Conservation (phyloP, 2,888 invertebrate species). For the Pristionchus fissidentatus region DNA sequence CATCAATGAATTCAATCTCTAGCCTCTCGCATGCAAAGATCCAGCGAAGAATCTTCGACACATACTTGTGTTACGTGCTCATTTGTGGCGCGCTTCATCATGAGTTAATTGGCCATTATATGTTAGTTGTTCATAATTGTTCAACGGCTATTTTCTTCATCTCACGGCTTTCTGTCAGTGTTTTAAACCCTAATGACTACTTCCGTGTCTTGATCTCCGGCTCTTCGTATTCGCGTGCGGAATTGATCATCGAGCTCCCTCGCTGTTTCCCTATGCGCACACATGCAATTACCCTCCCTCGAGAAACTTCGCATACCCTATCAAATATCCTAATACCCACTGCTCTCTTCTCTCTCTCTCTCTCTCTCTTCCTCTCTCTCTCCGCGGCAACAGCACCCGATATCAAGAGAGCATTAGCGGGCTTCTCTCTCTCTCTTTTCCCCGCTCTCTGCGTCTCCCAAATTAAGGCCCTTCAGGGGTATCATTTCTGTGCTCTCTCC, state of each 20-base stretch:
- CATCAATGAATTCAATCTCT: too few relatives aligned
- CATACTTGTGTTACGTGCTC: too few relatives aligned
- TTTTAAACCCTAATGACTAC: too few relatives aligned
- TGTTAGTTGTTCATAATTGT: too few relatives aligned
- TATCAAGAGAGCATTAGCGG: too few relatives aligned
- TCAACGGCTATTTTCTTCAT: too few relatives aligned
- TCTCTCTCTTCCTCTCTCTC: neutral
- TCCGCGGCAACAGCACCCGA: too few relatives aligned
- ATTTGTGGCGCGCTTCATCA: too few relatives aligned
- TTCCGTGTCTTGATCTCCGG: neutral
- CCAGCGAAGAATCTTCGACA: too few relatives aligned
- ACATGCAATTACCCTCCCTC: conserved; percentile 31
- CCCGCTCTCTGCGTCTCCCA: neutral
- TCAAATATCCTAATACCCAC: conserved; percentile 9
- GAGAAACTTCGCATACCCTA: conserved; percentile 26
- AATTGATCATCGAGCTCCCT: conserved; percentile 12
- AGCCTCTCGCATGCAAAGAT: too few relatives aligned
- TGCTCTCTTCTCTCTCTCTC: neutral
- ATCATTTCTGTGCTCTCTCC: conserved; percentile 11
- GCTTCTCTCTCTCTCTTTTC: conserved; percentile 1
- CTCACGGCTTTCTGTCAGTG: too few relatives aligned
- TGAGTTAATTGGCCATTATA: too few relatives aligned
- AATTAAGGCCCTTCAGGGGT: conserved; percentile 19
- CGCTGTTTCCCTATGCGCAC: conserved; percentile 12
- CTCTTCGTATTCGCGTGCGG: conserved; percentile 17